Conservation (phyloP, 1,140 invertebrate species). For the Caenorhabditis latens region DNA sequence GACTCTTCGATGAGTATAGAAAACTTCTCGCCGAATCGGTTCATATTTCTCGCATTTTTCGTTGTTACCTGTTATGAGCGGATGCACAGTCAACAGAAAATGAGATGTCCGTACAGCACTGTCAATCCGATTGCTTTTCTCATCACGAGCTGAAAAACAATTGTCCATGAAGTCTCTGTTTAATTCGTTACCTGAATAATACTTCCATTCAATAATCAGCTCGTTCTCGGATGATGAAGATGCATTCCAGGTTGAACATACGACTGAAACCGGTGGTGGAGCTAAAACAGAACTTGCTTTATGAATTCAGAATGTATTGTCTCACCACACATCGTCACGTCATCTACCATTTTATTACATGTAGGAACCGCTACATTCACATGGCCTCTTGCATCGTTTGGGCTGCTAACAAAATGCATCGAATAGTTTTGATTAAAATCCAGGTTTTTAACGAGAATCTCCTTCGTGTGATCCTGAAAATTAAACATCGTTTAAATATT, state of each 20-base stretch:
- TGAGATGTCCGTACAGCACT: background rate
- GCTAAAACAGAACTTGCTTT: background rate
- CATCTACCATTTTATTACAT: background rate
- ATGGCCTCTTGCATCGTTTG: background rate
- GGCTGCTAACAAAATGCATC: too few relatives aligned
- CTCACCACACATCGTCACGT: conserved; percentile 6
- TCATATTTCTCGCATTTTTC: too few relatives aligned
- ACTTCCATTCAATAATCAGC: background rate
- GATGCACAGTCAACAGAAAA: too few relatives aligned
- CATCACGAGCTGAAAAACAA: background rate
- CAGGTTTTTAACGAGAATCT: background rate
- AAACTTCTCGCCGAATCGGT: background rate
- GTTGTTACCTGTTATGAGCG: too few relatives aligned
- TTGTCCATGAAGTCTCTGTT: too few relatives aligned
- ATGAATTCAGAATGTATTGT: background rate
- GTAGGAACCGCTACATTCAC: background rate
- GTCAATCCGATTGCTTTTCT: background rate
- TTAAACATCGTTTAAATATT: background rate
- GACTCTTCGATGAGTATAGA: background rate
- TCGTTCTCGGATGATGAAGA: background rate
- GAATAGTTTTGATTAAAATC: conserved; percentile 23
- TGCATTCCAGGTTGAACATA: background rate
- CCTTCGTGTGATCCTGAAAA: conserved; percentile 19
- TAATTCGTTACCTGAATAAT: background rate
- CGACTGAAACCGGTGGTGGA: background rate